Percentiles rank a stretch among this genome's conserved stretches.
Conservation (phyloP, 2,113 vertebrate genomes). For the Halcyon malimbica region DNA sequence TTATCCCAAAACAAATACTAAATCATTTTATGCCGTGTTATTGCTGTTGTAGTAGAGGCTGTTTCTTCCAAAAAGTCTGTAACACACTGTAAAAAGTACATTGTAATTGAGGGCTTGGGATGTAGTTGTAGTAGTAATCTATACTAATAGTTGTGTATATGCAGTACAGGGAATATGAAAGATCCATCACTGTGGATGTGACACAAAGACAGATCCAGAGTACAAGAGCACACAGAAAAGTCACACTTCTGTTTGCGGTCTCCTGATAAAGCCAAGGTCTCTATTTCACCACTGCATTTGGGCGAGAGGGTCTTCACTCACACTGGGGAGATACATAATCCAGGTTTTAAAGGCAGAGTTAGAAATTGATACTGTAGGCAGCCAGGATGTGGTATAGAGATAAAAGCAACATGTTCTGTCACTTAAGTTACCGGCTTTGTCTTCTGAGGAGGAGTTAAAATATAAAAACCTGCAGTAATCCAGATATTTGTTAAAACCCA, state of each 20-base stretch:
- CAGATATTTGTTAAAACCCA: not conserved
- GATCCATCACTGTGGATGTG: not conserved
- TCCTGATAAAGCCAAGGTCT: not conserved
- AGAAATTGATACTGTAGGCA: not conserved
- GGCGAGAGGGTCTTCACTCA: not conserved
- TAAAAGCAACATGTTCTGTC: not conserved
- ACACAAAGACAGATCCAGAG: not conserved
- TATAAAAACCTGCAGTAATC: not conserved
- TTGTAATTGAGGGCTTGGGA: not conserved
- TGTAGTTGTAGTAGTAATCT: not conserved
- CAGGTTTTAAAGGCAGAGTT: not conserved
- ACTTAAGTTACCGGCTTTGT: not conserved
- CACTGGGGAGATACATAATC: fast-evolving
- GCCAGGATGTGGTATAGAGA: not conserved
- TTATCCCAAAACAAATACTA: not conserved
- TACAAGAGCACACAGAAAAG: not conserved
- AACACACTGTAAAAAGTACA: not conserved
- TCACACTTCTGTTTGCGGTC: not conserved
- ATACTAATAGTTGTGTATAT: not conserved
- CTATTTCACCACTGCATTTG: not conserved
- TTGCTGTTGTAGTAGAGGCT: not conserved
- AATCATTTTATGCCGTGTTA: not conserved
- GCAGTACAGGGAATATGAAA: not conserved
- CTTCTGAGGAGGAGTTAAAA: not conserved
- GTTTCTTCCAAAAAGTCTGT: not conserved